Base-by-base conservation (phyloP, 2,113 vertebrate genomes). In the Eptesicus fuscus region DNA sequence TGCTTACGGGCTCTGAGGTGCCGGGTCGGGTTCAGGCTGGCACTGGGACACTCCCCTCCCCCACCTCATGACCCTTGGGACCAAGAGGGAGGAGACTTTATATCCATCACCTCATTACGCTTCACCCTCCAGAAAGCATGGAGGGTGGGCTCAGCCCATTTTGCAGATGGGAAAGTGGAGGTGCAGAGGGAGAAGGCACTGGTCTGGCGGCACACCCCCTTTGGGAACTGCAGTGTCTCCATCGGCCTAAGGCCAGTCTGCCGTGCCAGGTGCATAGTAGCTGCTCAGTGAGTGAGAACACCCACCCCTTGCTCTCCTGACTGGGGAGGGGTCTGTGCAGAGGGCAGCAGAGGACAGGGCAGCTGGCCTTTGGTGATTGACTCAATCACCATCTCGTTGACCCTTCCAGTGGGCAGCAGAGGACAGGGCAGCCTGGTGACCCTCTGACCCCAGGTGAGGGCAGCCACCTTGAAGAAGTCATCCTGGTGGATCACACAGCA, bases 401-500 rank as follows among this genome's bases (percentile, higher is more conserved):
- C n/a, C n/a, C n/a, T n/a, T n/a, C n/a, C n/a, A n/a, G n/a, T 12
- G 32, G 9, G 82, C 73, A 23, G 61, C 11, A 18, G 42, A 40
- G 53, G 69, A n/a, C 79, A 82, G 79, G 56, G 37, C 20, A 30
- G 28, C 79, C 56, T 30, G 56, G 23, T 4, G 1, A 65, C 37
- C 35, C 67, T 53, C 8, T 1, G 25, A 3, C 4, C 23, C 47
- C 30, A 0, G 1, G 11, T 0, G 4, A 44, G 79, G 69, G 35
- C 0, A 8, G 98, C 98, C 98, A 99, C 99, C 99, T 99, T 99
- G 98, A 99, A 99, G 97, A 99, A 99, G 98, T 99, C 99, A 77
- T 99, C 99, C 95, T 99, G 99, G 91, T 99, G 99, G 44, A 99
- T 99, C 67, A 99, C 99, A 30, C 99, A 99, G 98, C 99, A 99